Evolutionary conservation across 2,888 invertebrate genomes (phyloP).

Genomic region (Harmothoe impar): DNA sequence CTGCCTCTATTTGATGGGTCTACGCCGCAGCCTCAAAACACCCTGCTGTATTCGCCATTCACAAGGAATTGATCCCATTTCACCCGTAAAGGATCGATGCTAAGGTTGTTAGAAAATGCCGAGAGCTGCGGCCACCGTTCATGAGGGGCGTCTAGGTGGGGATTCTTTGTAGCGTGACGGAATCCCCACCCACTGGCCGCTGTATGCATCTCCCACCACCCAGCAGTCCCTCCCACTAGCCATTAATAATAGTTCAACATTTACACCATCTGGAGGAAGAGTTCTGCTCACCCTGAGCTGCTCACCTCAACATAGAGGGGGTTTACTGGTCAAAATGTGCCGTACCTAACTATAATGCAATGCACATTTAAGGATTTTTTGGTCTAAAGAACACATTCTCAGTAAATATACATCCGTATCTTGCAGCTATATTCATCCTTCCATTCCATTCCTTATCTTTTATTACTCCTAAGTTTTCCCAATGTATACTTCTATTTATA

Average conservation of each 20-base stretch:
- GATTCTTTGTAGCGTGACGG: slow-evolving; percentile 5
- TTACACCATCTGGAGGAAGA: neutral
- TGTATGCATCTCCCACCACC: neutral
- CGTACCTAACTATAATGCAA: no score
- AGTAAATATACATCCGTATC: no score
- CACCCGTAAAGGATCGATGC: slow-evolving; percentile 18
- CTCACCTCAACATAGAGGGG: no score
- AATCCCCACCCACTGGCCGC: neutral
- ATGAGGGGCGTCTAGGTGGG: neutral
- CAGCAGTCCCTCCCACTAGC: neutral
- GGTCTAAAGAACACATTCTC: no score
- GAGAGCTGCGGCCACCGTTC: neutral
- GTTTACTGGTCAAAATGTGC: no score
- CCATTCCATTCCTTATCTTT: no score
- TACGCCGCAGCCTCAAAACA: neutral
- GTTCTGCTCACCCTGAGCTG: neutral
- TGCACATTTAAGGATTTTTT: no score
- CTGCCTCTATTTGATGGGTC: neutral
- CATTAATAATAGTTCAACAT: neutral
- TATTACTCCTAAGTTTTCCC: no score
- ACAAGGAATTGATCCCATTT: neutral
- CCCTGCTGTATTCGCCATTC: neutral
- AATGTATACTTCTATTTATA: no score
- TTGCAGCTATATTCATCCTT: no score
- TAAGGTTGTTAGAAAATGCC: neutral